Evolutionary conservation across 1,140 invertebrate species (phyloP).

Genomic region (Leguminivora glycinivorella): DNA sequence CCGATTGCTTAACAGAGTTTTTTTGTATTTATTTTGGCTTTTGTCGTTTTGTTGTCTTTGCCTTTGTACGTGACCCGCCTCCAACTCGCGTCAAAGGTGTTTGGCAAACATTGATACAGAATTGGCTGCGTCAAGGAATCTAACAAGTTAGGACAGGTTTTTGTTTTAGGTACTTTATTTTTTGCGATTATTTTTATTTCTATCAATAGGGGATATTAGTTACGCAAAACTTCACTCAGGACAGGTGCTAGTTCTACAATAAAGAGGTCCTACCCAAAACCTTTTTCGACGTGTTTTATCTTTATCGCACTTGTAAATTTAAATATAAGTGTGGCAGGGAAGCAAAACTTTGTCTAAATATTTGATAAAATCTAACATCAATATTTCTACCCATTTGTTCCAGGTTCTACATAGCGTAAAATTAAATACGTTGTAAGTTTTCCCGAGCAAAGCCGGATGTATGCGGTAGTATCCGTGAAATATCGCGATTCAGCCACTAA

Average conservation of each 20-base stretch:
- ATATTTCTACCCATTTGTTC: not conserved
- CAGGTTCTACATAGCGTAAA: not conserved
- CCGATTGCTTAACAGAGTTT: conserved; percentile 30
- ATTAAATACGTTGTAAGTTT: conserved; percentile 2
- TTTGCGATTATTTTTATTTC: no score
- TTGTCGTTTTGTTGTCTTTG: conserved; percentile 30
- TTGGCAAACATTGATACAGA: conserved; percentile 25
- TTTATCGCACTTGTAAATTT: no score
- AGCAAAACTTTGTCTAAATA: no score
- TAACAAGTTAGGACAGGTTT: not conserved
- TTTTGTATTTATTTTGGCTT: conserved; percentile 32
- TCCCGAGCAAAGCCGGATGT: conserved; percentile 9
- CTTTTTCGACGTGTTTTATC: no score
- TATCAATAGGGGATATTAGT: no score
- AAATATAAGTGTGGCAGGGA: no score
- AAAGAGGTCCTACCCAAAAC: no score
- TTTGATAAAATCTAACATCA: no score
- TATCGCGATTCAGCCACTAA: conserved; percentile 15
- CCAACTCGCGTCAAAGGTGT: conserved; percentile 23
- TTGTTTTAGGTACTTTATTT: not conserved
- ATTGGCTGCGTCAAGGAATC: not conserved
- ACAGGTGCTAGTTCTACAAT: no score
- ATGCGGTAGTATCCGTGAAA: conserved; percentile 1
- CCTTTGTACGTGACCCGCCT: conserved; percentile 23
- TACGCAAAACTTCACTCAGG: no score